These are phyloP conservation scores for Unio pictorum DNA, from an alignment of 2,888 invertebrate genomes.

Conservation along the genomic window DNA sequence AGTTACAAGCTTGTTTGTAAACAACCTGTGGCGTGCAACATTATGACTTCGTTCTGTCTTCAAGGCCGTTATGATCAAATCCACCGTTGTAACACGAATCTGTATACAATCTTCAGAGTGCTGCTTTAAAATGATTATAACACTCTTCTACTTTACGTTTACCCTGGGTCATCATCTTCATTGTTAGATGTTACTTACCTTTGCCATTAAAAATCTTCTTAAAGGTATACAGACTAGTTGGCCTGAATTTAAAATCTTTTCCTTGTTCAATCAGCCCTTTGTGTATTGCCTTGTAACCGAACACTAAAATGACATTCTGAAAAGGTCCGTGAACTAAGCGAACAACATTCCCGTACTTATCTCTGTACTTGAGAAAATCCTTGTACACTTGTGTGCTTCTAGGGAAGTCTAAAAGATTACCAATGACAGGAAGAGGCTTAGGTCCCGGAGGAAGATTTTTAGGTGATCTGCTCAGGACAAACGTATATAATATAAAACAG, in stretches of 20 bases:
- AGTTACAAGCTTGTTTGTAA: no score
- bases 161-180: no score
- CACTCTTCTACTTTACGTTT: no score
- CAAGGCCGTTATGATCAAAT: no score
- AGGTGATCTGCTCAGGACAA: constrained; percentile 5
- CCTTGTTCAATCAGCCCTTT: constrained; percentile 16
- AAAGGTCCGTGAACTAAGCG: constrained; percentile 15
- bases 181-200: constrained; percentile 9
- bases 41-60: no score
- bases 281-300: constrained; percentile 9
- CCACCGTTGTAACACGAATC: no score
- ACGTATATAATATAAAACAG: constrained; percentile 4
- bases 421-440: constrained; percentile 14
- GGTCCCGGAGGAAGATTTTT: constrained; percentile 16
- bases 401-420: constrained; percentile 1
- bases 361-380: constrained; percentile 1
- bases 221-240: constrained; percentile 8
- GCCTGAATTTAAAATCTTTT: constrained; percentile 19
- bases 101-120: no score
- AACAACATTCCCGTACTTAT: constrained; percentile 26
- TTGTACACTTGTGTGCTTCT: constrained; percentile 5
- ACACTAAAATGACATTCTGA: constrained; percentile 6
- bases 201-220: constrained; percentile 11
- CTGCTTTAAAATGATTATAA: no score
- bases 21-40: no score